phyloP scores from a whole-genome alignment of 2,797 vertebrate species.

The Pantherophis vulpinus region DNA sequence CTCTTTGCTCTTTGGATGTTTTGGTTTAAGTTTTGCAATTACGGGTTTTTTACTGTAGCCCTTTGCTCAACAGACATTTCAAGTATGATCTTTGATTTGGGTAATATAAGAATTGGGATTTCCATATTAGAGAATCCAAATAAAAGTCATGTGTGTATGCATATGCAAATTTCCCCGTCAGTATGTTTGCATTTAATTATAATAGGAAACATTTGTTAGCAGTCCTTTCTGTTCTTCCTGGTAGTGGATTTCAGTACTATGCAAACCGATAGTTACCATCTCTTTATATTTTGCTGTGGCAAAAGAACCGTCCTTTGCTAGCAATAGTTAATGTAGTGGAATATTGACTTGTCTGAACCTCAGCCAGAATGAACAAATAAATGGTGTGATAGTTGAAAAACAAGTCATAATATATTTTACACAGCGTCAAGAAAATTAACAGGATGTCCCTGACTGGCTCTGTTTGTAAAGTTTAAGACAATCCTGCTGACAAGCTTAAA shows the following conservation, averaged over 20 bases:
- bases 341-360: conserved; percentile 44
- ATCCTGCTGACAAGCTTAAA: conserved; percentile 31
- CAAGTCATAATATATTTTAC: conserved; percentile 55
- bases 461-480: conserved; percentile 41
- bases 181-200: conserved; percentile 39
- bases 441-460: conserved; percentile 39
- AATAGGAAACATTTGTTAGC: conserved; percentile 42
- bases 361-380: conserved; percentile 56
- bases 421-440: conserved; percentile 46
- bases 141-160: not conserved
- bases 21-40: not conserved
- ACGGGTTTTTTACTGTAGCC: not conserved
- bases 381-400: conserved; percentile 55
- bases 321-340: conserved; percentile 42
- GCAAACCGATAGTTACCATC: conserved; percentile 31
- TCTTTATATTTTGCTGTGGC: conserved; percentile 56
- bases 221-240: conserved; percentile 9
- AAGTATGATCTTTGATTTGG: not conserved
- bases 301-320: conserved; percentile 45
- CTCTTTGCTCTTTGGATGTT: not conserved
- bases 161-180: not conserved
- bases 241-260: conserved; percentile 43
- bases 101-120: not conserved
- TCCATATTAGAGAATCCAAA: not conserved
- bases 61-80: not conserved